Conservation (phyloP, 2,797 vertebrate genomes). For the Danio albolineatus region DNA sequence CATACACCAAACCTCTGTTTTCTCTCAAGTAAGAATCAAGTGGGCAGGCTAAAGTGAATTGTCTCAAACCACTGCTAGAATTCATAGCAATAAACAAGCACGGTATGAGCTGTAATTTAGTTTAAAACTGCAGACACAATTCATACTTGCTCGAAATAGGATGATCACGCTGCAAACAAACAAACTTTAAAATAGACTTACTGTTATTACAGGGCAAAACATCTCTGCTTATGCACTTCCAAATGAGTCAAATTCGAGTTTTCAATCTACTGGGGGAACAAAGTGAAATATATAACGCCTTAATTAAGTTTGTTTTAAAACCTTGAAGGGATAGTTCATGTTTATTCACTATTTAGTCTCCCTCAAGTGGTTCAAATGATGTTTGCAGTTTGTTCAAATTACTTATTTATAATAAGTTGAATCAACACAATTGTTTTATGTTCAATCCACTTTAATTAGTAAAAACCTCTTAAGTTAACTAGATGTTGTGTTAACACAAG, state of each 20-base stretch:
- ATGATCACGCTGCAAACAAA: not conserved
- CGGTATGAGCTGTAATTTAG: slow-evolving; percentile 8
- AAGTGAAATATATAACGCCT: not conserved
- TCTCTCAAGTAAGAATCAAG: not conserved
- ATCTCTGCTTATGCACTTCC: not conserved
- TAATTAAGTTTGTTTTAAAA: not conserved
- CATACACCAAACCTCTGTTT: not conserved
- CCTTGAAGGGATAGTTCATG: not conserved
- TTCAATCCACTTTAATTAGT: no score
- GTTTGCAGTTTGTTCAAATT: no score
- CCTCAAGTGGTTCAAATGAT: no score
- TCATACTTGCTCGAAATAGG: slow-evolving; percentile 3
- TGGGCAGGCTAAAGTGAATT: not conserved
- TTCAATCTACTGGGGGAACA: not conserved
- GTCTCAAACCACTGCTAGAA: not conserved
- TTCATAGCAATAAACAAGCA: not conserved
- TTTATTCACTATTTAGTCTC: no score
- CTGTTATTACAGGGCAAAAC: not conserved
- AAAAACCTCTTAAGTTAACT: no score
- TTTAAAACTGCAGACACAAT: not conserved
- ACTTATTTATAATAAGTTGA: no score
- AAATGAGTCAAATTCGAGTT: not conserved
- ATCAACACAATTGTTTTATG: no score
- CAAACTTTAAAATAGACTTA: not conserved
- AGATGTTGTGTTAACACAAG: no score